Evolutionary conservation across 1,140 invertebrate species (phyloP), one percentile per base, ranked within the genome.

Genomic region (Brachionus koreanus): DNA sequence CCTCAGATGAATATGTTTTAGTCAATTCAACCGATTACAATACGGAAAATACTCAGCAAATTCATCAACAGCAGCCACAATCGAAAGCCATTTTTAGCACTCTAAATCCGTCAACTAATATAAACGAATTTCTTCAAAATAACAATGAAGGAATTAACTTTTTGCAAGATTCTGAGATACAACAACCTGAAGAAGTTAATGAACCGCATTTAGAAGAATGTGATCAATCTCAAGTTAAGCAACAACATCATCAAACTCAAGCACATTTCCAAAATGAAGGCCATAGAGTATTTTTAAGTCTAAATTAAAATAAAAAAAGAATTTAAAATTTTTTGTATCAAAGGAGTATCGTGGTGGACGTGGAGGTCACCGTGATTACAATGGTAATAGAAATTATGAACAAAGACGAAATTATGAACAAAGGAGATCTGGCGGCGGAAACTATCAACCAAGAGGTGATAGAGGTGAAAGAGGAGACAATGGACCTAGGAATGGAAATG

Each of bases 141-240:
- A 74, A 74, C 49, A 43, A 37, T 19, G 49, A 79, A 43, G 76
- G 76, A 57, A 79, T 79, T 43, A 79, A 79, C 29, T 79, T 79
- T 65, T 79, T 79, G 42, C 76, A 79, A 79, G 76, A 79, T 43
- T 79, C 76, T 25, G 76, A 79, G n/a, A 39, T 79, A 13, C 76
- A 57, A 43, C 39, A 46, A 46, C 16, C 19, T 23, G 19, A 74
- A 25, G 42, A 74, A 23, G 9, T 43, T 4, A 9, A 43, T 43
- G 39, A 74, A 49, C 69, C 39, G 12, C 39, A 43, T n/a, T 25
- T 19, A 29, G 39, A 74, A 46, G 39, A 74, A 13, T 2, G 6
- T 10, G 16, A 37, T n/a, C 33, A 72, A 39, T 9, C 23, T 12
- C 12, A 25, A 12, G 19, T 4, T 35, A 42, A 74, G 25, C 16